phyloP scores from a whole-genome alignment of 2,113 vertebrate species.

The Chrysochloris asiatica region DNA sequence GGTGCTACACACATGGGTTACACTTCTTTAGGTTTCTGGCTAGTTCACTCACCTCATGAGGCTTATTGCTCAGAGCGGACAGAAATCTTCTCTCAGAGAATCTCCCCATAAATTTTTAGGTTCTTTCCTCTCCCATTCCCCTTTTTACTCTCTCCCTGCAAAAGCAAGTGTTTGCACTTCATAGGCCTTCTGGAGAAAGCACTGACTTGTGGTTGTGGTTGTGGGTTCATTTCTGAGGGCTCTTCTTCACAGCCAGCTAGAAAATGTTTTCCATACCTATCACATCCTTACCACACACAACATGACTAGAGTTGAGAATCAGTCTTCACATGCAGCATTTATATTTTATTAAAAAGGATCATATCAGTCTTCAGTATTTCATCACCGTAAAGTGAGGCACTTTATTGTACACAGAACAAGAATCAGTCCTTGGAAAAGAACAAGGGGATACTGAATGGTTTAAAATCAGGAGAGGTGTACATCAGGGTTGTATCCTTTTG shows the following conservation, averaged over 20 bases:
- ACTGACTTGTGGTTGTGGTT: neutral
- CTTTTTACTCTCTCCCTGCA: conserved; percentile 34
- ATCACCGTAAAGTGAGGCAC: too few species aligned
- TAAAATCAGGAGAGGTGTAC: too few species aligned
- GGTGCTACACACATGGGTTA: neutral
- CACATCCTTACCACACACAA: neutral
- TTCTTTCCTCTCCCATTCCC: conserved; percentile 67
- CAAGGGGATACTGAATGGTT: too few species aligned
- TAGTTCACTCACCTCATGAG: neutral
- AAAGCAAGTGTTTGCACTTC: conserved; percentile 30
- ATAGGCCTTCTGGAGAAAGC: conserved; percentile 29
- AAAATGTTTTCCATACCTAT: neutral
- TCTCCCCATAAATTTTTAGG: conserved; percentile 57
- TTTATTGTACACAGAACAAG: too few species aligned
- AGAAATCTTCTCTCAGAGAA: conserved; percentile 60
- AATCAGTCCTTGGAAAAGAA: too few species aligned
- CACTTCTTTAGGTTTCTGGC: neutral
- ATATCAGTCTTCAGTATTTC: neutral
- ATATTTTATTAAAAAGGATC: neutral
- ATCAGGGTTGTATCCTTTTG: too few species aligned
- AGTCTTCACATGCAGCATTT: neutral
- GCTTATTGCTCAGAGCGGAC: neutral
- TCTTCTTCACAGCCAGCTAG: neutral
- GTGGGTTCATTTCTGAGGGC: neutral
- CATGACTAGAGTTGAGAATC: neutral